Conservation (phyloP, 2,888 invertebrate genomes). For the Tuberolachnus salignus region DNA sequence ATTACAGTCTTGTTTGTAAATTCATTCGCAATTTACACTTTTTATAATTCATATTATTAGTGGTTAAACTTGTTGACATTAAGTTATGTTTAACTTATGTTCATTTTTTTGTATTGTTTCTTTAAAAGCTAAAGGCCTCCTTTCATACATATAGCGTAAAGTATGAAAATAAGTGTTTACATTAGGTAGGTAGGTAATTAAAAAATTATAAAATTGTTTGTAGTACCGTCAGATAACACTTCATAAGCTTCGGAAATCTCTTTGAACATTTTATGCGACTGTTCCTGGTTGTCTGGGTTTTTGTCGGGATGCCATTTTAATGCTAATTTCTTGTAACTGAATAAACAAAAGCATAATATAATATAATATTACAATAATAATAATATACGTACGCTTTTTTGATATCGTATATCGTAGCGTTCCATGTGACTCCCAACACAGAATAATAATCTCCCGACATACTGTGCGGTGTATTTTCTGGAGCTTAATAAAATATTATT, state of each 20-base stretch:
- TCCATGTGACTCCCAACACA: constrained; percentile 82
- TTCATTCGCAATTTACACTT: constrained; percentile 22
- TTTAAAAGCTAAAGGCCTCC: constrained; percentile 37
- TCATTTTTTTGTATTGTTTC: constrained; percentile 16
- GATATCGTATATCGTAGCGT: constrained; percentile 83
- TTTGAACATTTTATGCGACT: constrained; percentile 93
- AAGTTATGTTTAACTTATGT: constrained; percentile 29
- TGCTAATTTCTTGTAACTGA: constrained; percentile 95
- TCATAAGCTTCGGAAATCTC: constrained; percentile 99
- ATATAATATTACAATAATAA: no score
- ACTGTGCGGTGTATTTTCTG: constrained; percentile 46
- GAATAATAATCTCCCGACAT: constrained; percentile 93
- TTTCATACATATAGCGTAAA: constrained; percentile 31
- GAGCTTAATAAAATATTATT: constrained; percentile 38
- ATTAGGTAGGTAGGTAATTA: not conserved
- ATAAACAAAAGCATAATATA: constrained; percentile 61
- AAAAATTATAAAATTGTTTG: not conserved
- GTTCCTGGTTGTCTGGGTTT: constrained; percentile 95
- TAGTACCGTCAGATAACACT: constrained; percentile 91
- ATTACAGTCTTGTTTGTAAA: constrained; percentile 10
- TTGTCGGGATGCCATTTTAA: constrained; percentile 99
- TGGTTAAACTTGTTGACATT: not conserved
- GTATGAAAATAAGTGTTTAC: constrained; percentile 8
- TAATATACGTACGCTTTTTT: constrained; percentile 91
- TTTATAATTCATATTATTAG: constrained; percentile 25